Conservation (phyloP, 2,113 vertebrate genomes). For the Microtus pennsylvanicus region DNA sequence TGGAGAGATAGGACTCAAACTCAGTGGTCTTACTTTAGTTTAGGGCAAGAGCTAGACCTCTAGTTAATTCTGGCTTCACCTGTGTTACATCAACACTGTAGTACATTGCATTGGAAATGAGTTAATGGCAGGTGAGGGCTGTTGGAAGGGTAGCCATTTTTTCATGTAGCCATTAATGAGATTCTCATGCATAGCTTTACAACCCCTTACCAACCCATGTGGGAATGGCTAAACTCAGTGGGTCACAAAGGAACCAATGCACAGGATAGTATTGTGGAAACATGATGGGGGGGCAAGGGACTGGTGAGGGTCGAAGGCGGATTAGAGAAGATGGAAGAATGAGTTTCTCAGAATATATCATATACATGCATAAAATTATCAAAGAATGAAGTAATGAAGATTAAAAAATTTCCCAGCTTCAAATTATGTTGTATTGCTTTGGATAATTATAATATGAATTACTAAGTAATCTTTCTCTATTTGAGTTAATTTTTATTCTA, state of each 20-base stretch:
- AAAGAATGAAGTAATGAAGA: not conserved
- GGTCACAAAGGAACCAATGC: not conserved
- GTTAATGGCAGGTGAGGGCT: not conserved
- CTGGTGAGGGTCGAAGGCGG: not conserved
- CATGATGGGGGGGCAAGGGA: not conserved
- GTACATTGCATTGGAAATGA: not conserved
- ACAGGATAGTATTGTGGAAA: not conserved
- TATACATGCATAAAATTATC: not conserved
- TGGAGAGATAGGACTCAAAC: not conserved
- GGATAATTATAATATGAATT: not conserved
- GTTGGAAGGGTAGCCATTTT: not conserved
- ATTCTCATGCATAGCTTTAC: not conserved
- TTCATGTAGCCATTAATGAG: not conserved
- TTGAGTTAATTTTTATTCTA: conserved; percentile 15
- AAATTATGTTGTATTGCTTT: not conserved
- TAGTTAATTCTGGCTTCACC: not conserved
- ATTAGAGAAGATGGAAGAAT: not conserved
- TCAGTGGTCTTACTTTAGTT: not conserved
- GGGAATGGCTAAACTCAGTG: not conserved
- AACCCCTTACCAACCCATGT: not conserved
- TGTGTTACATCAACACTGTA: not conserved
- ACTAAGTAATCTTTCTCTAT: not conserved
- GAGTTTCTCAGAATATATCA: not conserved
- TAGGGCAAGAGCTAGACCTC: not conserved
- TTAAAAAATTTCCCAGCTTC: not conserved